Conservation (phyloP, 1,140 invertebrate species). For the Camponotus vicinus region DNA sequence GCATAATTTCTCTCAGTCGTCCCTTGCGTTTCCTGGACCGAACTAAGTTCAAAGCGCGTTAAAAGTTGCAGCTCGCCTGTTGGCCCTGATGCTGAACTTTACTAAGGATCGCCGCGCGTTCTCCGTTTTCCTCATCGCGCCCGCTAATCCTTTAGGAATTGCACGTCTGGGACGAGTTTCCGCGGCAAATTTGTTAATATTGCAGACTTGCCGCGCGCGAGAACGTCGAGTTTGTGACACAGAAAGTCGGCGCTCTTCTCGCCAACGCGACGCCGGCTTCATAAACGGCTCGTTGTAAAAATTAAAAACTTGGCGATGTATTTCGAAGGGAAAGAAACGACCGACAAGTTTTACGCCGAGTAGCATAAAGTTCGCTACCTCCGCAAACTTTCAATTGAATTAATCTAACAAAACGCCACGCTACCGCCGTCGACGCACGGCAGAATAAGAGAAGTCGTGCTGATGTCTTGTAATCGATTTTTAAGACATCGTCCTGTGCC, state of each 20-base stretch:
- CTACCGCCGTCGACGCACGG: neutral
- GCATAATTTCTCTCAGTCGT: slow-evolving; percentile 47
- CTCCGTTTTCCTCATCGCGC: slow-evolving; percentile 37
- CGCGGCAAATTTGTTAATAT: slow-evolving; percentile 76
- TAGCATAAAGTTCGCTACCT: slow-evolving; percentile 60
- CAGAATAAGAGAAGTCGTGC: neutral
- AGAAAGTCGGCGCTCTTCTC: slow-evolving; percentile 65
- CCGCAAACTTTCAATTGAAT: slow-evolving; percentile 75
- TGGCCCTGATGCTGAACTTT: slow-evolving; percentile 69
- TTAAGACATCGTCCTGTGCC: neutral
- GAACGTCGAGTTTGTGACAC: slow-evolving; percentile 62
- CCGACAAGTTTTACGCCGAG: slow-evolving; percentile 52
- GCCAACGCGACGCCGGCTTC: slow-evolving; percentile 37
- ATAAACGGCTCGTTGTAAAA: slow-evolving; percentile 69
- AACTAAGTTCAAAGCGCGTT: slow-evolving; percentile 68
- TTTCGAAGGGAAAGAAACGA: slow-evolving; percentile 48
- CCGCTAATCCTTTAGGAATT: slow-evolving; percentile 71
- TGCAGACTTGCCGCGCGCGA: slow-evolving; percentile 58
- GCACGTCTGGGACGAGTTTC: slow-evolving; percentile 71
- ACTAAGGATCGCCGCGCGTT: slow-evolving; percentile 34
- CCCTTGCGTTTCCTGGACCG: slow-evolving; percentile 39
- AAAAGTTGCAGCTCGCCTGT: slow-evolving; percentile 72
- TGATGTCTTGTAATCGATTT: slow-evolving; percentile 28
- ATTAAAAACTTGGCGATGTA: slow-evolving; percentile 72
- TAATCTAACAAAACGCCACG: slow-evolving; percentile 67